These are phyloP conservation scores for Elaphurus davidianus DNA, from an alignment of 2,113 vertebrate genomes.

Conservation along the genomic window DNA sequence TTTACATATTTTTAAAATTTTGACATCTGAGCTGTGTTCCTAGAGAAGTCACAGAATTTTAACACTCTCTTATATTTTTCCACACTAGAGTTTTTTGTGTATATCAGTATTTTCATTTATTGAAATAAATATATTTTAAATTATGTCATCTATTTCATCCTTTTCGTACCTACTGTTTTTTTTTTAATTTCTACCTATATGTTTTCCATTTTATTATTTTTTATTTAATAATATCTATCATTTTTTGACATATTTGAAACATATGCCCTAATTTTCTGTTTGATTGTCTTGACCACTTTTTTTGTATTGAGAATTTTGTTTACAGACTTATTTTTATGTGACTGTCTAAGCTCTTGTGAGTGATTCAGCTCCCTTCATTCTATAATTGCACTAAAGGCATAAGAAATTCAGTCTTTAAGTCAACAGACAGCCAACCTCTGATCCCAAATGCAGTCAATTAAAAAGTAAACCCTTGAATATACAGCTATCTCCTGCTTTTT, in stretches of 20 bases:
- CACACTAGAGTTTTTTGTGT: not conserved
- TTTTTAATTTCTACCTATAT: not conserved
- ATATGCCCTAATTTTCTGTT: not conserved
- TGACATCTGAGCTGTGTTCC: not conserved
- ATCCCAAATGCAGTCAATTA: not conserved
- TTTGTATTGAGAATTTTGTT: not conserved
- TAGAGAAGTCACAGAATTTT: not conserved
- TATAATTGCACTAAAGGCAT: not conserved
- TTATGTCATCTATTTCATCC: not conserved
- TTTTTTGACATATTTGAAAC: not conserved
- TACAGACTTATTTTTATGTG: not conserved
- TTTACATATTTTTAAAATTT: not conserved
- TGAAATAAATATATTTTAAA: not conserved
- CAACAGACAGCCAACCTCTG: not conserved
- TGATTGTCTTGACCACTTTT: not conserved
- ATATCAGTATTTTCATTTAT: not conserved
- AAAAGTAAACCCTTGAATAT: not conserved
- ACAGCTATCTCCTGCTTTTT: not conserved
- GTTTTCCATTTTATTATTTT: not conserved
- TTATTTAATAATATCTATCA: not conserved
- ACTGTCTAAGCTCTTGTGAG: not conserved
- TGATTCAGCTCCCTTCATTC: not conserved
- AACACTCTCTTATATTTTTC: not conserved
- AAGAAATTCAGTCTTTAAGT: not conserved
- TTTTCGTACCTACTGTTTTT: not conserved